These are phyloP conservation scores for Montipora cactus DNA, from an alignment of 64 coral and sea anemone genomes.

Conservation along the genomic window DNA sequence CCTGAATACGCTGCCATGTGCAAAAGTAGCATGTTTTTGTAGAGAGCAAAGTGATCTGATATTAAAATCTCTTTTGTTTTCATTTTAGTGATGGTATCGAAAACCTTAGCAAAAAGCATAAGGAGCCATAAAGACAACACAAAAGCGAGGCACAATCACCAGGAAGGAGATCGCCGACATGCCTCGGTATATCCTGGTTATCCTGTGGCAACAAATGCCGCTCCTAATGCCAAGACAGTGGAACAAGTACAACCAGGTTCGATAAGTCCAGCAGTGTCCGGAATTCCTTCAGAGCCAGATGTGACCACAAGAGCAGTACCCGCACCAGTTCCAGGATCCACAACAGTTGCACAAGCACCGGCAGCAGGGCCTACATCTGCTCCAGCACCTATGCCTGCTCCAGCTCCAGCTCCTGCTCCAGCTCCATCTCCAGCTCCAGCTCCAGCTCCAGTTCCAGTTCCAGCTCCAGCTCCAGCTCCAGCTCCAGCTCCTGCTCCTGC, in stretches of 20 bases:
- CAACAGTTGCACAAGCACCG: background rate
- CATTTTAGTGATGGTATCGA: background rate
- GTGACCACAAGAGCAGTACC: background rate
- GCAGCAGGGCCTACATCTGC: background rate
- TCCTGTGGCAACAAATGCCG: background rate
- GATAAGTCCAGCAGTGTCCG: background rate
- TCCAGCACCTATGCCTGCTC: background rate
- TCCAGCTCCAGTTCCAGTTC: background rate
- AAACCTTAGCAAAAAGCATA: conserved; percentile 6
- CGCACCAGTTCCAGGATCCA: background rate
- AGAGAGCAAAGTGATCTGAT: too few relatives aligned
- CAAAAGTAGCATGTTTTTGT: too few relatives aligned
- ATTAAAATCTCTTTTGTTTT: background rate
- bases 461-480: background rate
- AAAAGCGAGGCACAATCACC: background rate
- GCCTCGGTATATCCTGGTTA: background rate
- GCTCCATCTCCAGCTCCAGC: background rate
- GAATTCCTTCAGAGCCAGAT: background rate
- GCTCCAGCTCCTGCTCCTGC: background rate
- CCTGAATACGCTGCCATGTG: too few relatives aligned
- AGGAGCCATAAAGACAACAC: background rate
- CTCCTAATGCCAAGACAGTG: background rate
- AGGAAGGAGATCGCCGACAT: conserved; percentile 31
- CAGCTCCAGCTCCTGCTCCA: background rate
- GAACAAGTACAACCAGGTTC: background rate